Evolutionary conservation across 2,888 invertebrate species (phyloP).

Genomic region (Polydrusus pterygomalis): DNA sequence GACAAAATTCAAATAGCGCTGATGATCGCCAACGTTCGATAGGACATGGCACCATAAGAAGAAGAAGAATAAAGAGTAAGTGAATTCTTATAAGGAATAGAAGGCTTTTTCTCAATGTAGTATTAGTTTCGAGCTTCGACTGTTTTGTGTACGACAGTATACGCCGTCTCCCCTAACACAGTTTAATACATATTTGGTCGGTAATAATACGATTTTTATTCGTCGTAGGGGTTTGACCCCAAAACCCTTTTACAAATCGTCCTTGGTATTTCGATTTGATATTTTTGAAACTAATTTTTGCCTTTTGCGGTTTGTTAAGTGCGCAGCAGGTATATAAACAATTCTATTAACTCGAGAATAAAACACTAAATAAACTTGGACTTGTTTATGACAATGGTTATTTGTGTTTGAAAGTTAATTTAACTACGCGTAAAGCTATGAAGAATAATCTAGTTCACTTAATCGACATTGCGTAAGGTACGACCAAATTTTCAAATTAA

Average conservation of each 20-base stretch:
- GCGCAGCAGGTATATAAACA: conserved; percentile 34
- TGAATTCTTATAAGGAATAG: no score
- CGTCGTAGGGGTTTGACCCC: conserved; percentile 46
- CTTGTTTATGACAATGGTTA: conserved; percentile 30
- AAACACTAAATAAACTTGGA: background rate
- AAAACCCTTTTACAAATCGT: conserved; percentile 48
- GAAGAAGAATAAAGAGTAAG: no score
- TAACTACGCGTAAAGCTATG: conserved; percentile 1
- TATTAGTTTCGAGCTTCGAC: no score
- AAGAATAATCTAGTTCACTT: no score
- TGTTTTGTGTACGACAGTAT: no score
- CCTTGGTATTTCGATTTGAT: conserved; percentile 47
- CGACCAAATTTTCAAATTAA: no score
- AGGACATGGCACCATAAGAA: no score
- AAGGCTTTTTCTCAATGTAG: no score
- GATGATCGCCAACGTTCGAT: no score
- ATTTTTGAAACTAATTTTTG: conserved; percentile 25
- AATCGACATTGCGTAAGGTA: no score
- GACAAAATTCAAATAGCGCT: no score
- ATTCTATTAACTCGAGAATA: conserved; percentile 10
- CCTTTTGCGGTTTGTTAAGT: conserved; percentile 28
- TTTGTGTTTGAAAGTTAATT: conserved; percentile 2
- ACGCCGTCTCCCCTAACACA: conserved; percentile 1
- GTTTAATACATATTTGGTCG: conserved; percentile 50
- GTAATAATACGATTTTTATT: conserved; percentile 45